A percentile compares a stretch with the other conserved stretches of the same genome.
Evolutionary conservation across 2,888 invertebrate species (phyloP).

Genomic region (Himalopsyche anomala): DNA sequence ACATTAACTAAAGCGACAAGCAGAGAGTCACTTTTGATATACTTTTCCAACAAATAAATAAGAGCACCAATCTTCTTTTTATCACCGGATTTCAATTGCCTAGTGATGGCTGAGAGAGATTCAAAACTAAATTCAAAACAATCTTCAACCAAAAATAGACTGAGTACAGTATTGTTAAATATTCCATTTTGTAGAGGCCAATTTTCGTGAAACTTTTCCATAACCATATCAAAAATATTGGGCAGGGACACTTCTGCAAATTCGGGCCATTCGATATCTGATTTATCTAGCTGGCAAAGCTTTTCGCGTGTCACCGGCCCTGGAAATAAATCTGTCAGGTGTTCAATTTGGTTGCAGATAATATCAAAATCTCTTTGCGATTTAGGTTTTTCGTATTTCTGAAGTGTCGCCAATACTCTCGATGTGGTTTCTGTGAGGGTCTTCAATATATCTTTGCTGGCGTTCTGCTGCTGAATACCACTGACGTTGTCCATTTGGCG

Average conservation of each 20-base stretch:
- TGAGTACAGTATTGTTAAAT: conserved; percentile 72
- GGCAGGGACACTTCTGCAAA: conserved; percentile 75
- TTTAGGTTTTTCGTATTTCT: conserved; percentile 69
- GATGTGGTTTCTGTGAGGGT: conserved; percentile 68
- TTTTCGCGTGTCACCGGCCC: conserved; percentile 82
- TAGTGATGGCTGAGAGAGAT: conserved; percentile 73
- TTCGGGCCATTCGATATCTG: conserved; percentile 68
- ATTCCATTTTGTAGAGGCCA: conserved; percentile 76
- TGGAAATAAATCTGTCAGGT: conserved; percentile 70
- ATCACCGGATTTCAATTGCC: conserved; percentile 73
- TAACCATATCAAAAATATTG: conserved; percentile 74
- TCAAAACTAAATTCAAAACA: conserved; percentile 73
- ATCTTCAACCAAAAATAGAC: conserved; percentile 78
- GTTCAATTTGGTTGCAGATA: conserved; percentile 66
- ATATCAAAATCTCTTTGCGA: conserved; percentile 69
- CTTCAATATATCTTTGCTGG: background rate
- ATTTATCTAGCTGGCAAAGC: conserved; percentile 76
- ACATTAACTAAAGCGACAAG: conserved; percentile 74
- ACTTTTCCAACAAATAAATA: conserved; percentile 72
- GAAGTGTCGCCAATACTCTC: conserved; percentile 70
- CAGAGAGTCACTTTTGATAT: conserved; percentile 78
- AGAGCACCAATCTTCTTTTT: conserved; percentile 70
- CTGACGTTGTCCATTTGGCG: conserved; percentile 57
- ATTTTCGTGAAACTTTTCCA: conserved; percentile 75
- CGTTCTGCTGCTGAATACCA: conserved; percentile 48